phyloP scores from a whole-genome alignment of 2,113 vertebrate species.

The Amia ocellicauda region DNA sequence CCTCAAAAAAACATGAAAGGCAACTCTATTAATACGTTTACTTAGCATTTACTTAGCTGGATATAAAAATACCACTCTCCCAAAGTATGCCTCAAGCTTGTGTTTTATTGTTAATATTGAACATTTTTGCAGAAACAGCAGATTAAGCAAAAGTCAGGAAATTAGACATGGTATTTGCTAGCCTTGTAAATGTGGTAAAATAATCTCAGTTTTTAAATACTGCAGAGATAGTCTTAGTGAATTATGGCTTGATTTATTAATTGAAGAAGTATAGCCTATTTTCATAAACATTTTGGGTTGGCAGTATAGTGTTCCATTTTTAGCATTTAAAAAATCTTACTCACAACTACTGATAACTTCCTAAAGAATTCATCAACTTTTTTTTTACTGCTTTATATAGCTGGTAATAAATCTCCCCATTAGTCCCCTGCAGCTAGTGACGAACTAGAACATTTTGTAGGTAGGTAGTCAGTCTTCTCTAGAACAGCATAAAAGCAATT shows the following conservation, averaged over 20 bases:
- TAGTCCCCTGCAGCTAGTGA: too few species aligned
- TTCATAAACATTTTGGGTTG: background rate
- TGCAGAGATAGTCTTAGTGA: slow-evolving; percentile 1
- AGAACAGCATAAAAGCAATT: background rate
- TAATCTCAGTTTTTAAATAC: slow-evolving; percentile 11
- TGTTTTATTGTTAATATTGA: slow-evolving; percentile 5
- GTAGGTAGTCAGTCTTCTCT: too few species aligned
- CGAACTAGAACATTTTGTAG: too few species aligned
- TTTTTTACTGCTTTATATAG: too few species aligned
- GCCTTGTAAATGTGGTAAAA: slow-evolving; percentile 5
- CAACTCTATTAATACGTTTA: background rate
- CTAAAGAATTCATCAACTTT: too few species aligned
- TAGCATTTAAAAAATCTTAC: too few species aligned
- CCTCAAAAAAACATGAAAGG: slow-evolving; percentile 1
- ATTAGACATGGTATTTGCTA: slow-evolving; percentile 10
- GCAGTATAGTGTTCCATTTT: background rate
- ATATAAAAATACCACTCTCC: background rate
- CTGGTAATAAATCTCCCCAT: too few species aligned
- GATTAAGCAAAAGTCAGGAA: background rate
- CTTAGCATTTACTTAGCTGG: background rate
- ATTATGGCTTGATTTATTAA: slow-evolving; percentile 7
- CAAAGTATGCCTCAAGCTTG: background rate
- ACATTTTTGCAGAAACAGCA: slow-evolving; percentile 1
- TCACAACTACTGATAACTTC: too few species aligned
- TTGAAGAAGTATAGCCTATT: background rate